Evolutionary conservation across 2,797 vertebrate species (phyloP), one percentile per base, ranked within the genome.

Genomic region (Lagocephalus sceleratus): DNA sequence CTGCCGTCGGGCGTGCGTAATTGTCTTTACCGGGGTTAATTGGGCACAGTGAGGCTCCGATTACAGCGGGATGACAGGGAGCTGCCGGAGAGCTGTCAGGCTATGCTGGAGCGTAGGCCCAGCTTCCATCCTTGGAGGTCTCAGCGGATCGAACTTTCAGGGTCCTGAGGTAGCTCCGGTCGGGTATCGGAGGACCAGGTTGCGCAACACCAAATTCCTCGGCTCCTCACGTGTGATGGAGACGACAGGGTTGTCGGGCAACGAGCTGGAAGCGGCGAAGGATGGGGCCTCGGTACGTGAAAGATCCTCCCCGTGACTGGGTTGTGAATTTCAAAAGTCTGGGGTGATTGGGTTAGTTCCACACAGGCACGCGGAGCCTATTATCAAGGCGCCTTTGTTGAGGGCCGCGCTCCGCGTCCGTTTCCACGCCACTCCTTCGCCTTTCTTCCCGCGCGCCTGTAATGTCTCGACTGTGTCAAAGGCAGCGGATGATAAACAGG

Each of bases 1-100:
- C 81, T 40, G 59, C 32, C 17, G 29, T 29, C 32, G 58, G 66
- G 63, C 73, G 45, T 71, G 53, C 61, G 22, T 25, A 9, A 56
- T 59, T 75, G 57, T 76, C 57, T 53, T 87, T 72, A 85, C 73
- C 68, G 52, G 64, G 69, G 73, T 83, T 87, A 83, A 86, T 82
- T 85, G 71, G 71, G 62, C 69, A 66, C 51, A 63, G 57, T 52
- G 75, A 73, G 68, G 57, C 75, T 72, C 60, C 66, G 65, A 82
- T 76, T 76, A 66, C 68, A 45, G 60, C 50, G 2, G 65, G 56
- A 69, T 73, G 76, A 80, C 63, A 68, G 57, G 62, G 61, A 66
- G 66, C 75, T 52, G 53, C 63, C 63, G 64, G 51, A 62, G 57
- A 62, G 59, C 68, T 80, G 76, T 79, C 73, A 75, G 42, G 69